These are phyloP conservation scores for Caenorhabditis briggsae DNA, from an alignment of 1,140 invertebrate genomes.

Conservation along the genomic window DNA sequence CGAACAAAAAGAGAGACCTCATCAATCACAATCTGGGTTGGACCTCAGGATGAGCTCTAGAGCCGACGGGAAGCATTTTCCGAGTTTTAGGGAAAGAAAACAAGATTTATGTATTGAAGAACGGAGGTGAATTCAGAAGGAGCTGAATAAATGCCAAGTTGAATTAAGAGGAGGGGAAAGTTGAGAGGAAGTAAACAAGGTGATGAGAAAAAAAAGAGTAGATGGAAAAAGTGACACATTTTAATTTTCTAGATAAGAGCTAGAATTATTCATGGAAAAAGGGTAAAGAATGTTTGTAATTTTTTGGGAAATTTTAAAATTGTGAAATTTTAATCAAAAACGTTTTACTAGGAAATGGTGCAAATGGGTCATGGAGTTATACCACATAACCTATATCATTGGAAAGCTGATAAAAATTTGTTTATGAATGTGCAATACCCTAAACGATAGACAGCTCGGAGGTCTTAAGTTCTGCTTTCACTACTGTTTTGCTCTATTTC, in stretches of 20 bases:
- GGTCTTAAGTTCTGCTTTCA: too few species aligned
- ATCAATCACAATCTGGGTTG: constrained; percentile 44
- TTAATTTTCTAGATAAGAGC: not conserved
- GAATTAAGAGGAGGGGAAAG: constrained; percentile 24
- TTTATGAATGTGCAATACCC: too few species aligned
- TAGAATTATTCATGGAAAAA: not conserved
- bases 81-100: not conserved
- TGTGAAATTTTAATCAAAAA: too few species aligned
- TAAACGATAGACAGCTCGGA: too few species aligned
- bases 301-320: too few species aligned
- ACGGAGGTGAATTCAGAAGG: not conserved
- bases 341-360: too few species aligned
- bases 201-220: not conserved
- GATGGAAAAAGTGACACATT: not conserved
- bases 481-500: too few species aligned
- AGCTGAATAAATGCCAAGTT: constrained; percentile 6
- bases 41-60: too few species aligned
- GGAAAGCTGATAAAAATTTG: too few species aligned
- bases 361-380: too few species aligned
- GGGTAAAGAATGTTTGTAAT: too few species aligned
- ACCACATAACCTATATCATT: too few species aligned
- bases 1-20: not conserved
- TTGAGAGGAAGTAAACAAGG: not conserved
- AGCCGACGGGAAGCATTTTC: not conserved
- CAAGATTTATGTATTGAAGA: not conserved